Evolutionary conservation across 92 coral and sea anemone species (phyloP), one percentile per base, ranked within the genome.

Genomic region (Umimayanthus kanabou): DNA sequence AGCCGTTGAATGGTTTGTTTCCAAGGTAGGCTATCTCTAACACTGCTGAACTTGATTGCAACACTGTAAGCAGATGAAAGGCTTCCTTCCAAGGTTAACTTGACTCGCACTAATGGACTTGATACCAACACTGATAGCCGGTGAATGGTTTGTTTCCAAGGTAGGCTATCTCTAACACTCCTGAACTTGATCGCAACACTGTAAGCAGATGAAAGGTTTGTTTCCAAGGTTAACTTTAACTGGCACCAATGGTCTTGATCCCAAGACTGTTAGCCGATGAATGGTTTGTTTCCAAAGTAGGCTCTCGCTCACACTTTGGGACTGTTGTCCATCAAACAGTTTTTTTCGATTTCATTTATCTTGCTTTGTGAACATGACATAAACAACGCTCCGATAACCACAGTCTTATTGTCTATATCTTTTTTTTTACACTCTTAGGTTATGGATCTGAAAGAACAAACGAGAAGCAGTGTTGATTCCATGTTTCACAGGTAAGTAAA

Each of bases 211-310:
- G 7, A 42, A 6, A 4, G 45, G 45, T 3, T 97, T 85, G 87
- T 77, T 53, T 47, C 85, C 26, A 89, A 93, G 99, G 99, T 96
- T 22, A 83, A 82, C 74, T 53, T 33, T 15, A 92, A 86, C 93
- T 93, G 49, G 79, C 45, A 6, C 5, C 2, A 42, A 42, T 42
- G 1, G 45, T 1, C n/a, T 83, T 94, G 18, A 88, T 96, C 25
- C 91, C 95, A 10, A 82, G 91, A n/a, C 85, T 96, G 22, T 91
- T 96, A 47, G 73, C 91, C 84, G 90, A 80, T 88, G 95, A 91
- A 7, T 86, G 53, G 73, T 86, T 94, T 84, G 87, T 67, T 29
- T 42, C 79, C 47, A 89, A 92, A 97, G 98, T 95, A 64, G 23
- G 15, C 6, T 64, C 6, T 43, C 49, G 2, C 49, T 43, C 49